phyloP scores from a whole-genome alignment of 2,113 vertebrate species.

The Miniopterus natalensis region DNA sequence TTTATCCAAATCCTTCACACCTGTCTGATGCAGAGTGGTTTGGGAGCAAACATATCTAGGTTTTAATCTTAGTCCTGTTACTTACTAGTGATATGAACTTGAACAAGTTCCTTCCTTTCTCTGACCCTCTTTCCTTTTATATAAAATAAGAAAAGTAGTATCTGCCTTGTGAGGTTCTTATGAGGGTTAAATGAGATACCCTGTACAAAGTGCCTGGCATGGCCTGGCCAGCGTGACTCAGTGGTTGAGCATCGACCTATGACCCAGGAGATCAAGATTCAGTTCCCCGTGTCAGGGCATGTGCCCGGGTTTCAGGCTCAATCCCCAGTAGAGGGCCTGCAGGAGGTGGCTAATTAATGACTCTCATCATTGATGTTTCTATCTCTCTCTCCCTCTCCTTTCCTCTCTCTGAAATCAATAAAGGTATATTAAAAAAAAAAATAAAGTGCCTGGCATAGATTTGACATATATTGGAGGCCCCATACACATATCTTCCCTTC shows the following conservation, averaged over 20 bases:
- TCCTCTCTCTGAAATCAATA: no score
- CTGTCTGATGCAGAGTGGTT: constrained; percentile 27
- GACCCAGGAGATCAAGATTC: no score
- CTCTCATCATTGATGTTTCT: no score
- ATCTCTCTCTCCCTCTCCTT: no score
- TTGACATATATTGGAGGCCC: not conserved
- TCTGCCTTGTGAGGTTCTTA: constrained; percentile 35
- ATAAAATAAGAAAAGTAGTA: constrained; percentile 40
- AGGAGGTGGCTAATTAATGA: no score
- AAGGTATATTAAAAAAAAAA: no score
- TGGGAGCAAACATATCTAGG: constrained; percentile 39
- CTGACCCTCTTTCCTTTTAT: constrained; percentile 26
- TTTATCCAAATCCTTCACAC: constrained; percentile 29
- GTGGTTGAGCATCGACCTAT: no score
- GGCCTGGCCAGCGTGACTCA: not conserved
- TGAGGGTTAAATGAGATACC: constrained; percentile 10
- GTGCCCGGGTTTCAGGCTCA: no score
- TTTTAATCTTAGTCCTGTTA: constrained; percentile 42
- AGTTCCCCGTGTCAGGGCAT: no score
- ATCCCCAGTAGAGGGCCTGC: no score
- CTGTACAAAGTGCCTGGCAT: not conserved
- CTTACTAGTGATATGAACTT: constrained; percentile 5
- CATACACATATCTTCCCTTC: not conserved
- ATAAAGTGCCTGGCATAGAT: not conserved
- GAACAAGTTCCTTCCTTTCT: constrained; percentile 53